A percentile compares a stretch with the other conserved stretches of the same genome.
Evolutionary conservation across 2,113 vertebrate species (phyloP).

Genomic region (Microtus pennsylvanicus): DNA sequence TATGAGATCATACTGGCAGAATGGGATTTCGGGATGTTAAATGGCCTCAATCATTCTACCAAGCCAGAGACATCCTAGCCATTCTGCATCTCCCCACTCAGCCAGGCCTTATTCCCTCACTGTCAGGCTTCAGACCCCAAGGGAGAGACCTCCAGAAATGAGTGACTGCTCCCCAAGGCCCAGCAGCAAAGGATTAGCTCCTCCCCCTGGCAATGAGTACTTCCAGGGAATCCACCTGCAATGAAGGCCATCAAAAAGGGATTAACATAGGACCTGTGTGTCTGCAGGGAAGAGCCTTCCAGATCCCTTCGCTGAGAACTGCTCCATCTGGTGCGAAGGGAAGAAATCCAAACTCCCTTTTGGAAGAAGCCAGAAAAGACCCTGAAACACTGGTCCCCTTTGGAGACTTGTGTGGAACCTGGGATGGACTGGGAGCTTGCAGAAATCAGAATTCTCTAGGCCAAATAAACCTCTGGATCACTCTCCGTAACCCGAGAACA

Average conservation of each 20-base stretch:
- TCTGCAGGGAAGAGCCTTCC: neutral
- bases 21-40: conserved; percentile 38
- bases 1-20: conserved; percentile 23
- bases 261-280: neutral
- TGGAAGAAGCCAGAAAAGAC: conserved; percentile 15
- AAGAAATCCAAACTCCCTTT: conserved; percentile 45
- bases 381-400: conserved; percentile 46
- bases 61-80: neutral
- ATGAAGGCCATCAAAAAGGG: conserved; percentile 62
- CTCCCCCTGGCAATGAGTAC: neutral
- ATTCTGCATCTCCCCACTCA: neutral
- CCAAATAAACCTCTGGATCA: neutral
- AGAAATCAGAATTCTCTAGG: conserved; percentile 37
- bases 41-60: neutral
- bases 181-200: neutral
- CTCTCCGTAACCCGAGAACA: conserved; percentile 9
- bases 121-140: neutral
- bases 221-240: conserved; percentile 44
- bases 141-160: neutral
- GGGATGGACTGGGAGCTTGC: neutral
- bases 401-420: conserved; percentile 8
- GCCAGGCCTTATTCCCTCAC: neutral
- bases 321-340: conserved; percentile 44
- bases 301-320: neutral
- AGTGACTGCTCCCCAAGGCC: conserved; percentile 36